Conservation (phyloP, 2,888 invertebrate species). For the Tinea trinotella region DNA sequence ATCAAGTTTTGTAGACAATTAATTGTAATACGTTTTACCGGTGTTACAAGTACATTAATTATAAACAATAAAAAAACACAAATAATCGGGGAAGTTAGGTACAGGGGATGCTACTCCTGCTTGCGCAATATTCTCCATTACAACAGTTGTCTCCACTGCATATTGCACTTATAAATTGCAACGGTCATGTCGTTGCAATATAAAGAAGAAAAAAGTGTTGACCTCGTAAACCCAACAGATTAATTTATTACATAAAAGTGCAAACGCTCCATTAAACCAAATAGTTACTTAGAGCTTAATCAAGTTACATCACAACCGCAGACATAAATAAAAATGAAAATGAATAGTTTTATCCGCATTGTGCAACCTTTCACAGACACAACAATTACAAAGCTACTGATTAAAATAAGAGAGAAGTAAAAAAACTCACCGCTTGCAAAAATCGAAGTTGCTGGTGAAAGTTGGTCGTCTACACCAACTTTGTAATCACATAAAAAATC, state of each 20-base stretch:
- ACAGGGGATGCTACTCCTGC: no score
- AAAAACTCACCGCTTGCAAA: constrained; percentile 62
- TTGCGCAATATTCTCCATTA: no score
- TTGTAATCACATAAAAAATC: constrained; percentile 28
- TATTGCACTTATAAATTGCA: no score
- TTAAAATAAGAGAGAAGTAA: constrained; percentile 43
- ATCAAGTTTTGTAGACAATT: neutral
- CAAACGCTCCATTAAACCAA: constrained; percentile 11
- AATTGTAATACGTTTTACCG: neutral
- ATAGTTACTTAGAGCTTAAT: constrained; percentile 5
- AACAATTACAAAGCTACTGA: constrained; percentile 45
- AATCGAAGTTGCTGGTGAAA: constrained; percentile 43
- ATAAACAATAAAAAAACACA: neutral
- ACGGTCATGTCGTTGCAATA: no score
- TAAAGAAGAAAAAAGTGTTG: neutral
- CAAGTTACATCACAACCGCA: constrained; percentile 18
- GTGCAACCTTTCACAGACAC: constrained; percentile 32
- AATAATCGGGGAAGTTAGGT: no score
- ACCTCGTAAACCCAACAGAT: neutral
- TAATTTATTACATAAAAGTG: neutral
- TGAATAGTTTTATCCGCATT: constrained; percentile 27
- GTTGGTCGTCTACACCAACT: constrained; percentile 30
- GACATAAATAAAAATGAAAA: constrained; percentile 17
- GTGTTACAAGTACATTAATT: neutral
- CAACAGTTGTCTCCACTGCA: no score